phyloP scores from a whole-genome alignment of 2,888 invertebrate species.

The Conops quadrifasciatus region DNA sequence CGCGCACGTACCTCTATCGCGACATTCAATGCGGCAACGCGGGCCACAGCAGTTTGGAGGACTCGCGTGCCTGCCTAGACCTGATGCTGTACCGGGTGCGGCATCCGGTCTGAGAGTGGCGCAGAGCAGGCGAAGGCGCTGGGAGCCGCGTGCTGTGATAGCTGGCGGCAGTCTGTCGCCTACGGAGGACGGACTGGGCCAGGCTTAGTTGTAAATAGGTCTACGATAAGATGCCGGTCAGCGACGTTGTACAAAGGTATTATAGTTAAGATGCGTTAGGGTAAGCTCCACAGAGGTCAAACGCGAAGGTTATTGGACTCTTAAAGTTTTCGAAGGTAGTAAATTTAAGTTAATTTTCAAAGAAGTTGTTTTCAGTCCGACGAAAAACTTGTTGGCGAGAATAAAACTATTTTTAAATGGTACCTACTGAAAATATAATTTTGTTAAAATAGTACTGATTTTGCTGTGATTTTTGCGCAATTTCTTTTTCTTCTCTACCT shows the following conservation, averaged over 20 bases:
- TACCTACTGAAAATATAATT: conserved; percentile 38
- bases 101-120: conserved; percentile 1
- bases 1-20: conserved; percentile 75
- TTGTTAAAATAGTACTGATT: conserved; percentile 62
- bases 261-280: background rate
- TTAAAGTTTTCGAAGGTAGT: background rate
- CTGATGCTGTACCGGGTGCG: conserved; percentile 81
- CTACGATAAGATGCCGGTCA: background rate
- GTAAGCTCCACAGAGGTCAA: background rate
- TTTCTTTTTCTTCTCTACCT: conserved; percentile 37
- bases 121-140: conserved; percentile 19
- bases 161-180: conserved; percentile 8
- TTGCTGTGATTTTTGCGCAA: conserved; percentile 64
- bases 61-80: conserved; percentile 89
- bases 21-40: conserved; percentile 78
- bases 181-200: background rate
- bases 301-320: background rate
- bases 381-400: background rate
- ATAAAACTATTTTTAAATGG: background rate
- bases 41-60: conserved; percentile 93
- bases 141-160: conserved; percentile 37
- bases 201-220: conserved; percentile 23
- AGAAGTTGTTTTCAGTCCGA: background rate
- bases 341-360: conserved; percentile 6
- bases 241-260: conserved; percentile 16